A percentile compares a stretch with the other conserved stretches of the same genome.
Evolutionary conservation across 2,113 vertebrate species (phyloP).

Genomic region (Ophiodon elongatus): DNA sequence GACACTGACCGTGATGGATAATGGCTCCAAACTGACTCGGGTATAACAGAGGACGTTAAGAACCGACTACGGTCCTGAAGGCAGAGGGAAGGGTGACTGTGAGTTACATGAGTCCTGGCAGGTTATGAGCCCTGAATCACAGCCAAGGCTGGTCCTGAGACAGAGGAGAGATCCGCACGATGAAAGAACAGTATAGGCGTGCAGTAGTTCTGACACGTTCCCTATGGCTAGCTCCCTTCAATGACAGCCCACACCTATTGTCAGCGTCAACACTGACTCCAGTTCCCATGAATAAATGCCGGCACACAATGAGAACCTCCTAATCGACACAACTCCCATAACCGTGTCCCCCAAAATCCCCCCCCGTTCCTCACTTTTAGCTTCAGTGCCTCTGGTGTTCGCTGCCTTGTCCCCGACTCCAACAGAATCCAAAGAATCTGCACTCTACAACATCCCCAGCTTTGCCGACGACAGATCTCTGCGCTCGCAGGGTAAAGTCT

Average conservation of each 20-base stretch:
- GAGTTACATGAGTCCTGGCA: slow-evolving; percentile 20
- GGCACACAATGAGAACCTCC: slow-evolving; percentile 7
- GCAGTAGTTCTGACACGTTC: slow-evolving; percentile 1
- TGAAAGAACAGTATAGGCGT: neutral
- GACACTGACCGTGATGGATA: slow-evolving; percentile 21
- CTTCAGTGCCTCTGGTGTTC: slow-evolving; percentile 1
- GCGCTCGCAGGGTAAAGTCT: slow-evolving; percentile 35
- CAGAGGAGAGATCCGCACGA: slow-evolving; percentile 29
- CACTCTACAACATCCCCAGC: slow-evolving; percentile 30
- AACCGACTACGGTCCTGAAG: slow-evolving; percentile 17
- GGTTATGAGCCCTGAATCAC: slow-evolving; percentile 6
- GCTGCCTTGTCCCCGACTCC: slow-evolving; percentile 26
- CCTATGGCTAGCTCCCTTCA: neutral
- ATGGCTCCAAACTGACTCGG: slow-evolving; percentile 3
- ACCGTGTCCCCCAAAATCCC: neutral
- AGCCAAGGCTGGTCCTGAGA: neutral
- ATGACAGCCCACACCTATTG: neutral
- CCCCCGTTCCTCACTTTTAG: neutral
- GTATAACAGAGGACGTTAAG: slow-evolving; percentile 15
- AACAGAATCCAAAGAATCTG: slow-evolving; percentile 16
- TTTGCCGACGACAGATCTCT: slow-evolving; percentile 44
- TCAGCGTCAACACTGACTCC: slow-evolving; percentile 15
- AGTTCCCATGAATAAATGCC: slow-evolving; percentile 1
- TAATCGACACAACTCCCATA: slow-evolving; percentile 32
- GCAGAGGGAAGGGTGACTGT: neutral